Percentiles rank a stretch among this genome's conserved stretches.
Evolutionary conservation across 2,113 vertebrate genomes (phyloP).

Genomic region (Albula goreensis): DNA sequence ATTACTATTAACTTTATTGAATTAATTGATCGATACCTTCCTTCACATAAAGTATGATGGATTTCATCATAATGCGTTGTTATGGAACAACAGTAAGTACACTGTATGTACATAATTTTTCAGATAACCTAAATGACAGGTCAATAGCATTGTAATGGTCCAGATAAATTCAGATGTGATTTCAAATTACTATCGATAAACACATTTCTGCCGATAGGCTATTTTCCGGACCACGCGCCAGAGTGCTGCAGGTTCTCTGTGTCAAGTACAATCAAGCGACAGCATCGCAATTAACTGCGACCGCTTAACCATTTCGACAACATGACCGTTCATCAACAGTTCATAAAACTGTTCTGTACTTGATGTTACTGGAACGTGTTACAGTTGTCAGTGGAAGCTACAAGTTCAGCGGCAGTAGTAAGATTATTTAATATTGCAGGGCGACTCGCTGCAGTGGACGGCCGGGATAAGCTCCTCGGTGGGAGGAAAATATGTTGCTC

Average conservation of each 20-base stretch:
- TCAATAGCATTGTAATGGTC: neutral
- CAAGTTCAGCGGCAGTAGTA: neutral
- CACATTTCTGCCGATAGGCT: neutral
- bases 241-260: neutral
- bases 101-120: neutral
- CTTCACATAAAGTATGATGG: neutral
- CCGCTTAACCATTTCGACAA: neutral
- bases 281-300: neutral
- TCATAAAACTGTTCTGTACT: neutral
- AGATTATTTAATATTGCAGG: neutral
- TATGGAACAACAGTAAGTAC: neutral
- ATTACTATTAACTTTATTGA: slow-evolving; percentile 1
- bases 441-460: neutral
- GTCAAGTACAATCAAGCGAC: neutral
- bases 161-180: neutral
- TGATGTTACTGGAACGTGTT: neutral
- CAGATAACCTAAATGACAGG: neutral
- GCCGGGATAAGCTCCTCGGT: neutral
- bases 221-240: neutral
- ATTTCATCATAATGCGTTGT: neutral
- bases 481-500: neutral
- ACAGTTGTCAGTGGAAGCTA: too few species aligned
- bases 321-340: neutral
- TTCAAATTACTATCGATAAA: neutral
- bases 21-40: neutral